Evolutionary conservation across 2,888 invertebrate genomes (phyloP).

Genomic region (Gymnosoma rotundatum): DNA sequence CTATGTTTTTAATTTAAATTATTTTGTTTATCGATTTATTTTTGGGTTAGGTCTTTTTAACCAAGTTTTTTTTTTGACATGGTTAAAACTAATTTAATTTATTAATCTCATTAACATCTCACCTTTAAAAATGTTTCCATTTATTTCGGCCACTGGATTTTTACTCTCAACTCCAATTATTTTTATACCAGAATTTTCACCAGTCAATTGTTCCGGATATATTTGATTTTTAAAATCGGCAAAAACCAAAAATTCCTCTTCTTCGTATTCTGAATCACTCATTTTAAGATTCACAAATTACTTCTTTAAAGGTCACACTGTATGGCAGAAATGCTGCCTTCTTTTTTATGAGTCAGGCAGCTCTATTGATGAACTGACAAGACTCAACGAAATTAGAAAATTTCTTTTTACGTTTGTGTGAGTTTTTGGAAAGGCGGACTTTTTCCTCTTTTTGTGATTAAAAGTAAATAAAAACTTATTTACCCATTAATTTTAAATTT

Average conservation of each 20-base stretch:
- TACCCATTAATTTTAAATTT: neutral
- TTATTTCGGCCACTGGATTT: constrained; percentile 86
- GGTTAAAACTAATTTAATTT: too few relatives aligned
- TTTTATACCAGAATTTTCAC: constrained; percentile 79
- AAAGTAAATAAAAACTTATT: constrained; percentile 40
- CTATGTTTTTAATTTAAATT: too few relatives aligned
- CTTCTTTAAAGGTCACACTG: constrained; percentile 26
- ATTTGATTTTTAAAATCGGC: constrained; percentile 80
- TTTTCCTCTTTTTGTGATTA: constrained; percentile 45
- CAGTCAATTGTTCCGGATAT: constrained; percentile 76
- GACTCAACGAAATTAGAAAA: constrained; percentile 58
- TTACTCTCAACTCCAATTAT: constrained; percentile 85
- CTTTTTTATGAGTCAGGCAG: constrained; percentile 28
- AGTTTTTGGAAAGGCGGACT: constrained; percentile 58
- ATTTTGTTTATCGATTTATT: too few relatives aligned
- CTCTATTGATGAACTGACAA: constrained; percentile 50
- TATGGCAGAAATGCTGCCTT: constrained; percentile 9
- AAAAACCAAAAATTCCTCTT: constrained; percentile 79
- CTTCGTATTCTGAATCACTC: constrained; percentile 79
- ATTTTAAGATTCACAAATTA: constrained; percentile 66
- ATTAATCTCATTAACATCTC: constrained; percentile 19
- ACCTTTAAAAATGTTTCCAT: constrained; percentile 86
- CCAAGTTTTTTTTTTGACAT: too few relatives aligned
- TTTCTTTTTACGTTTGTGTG: constrained; percentile 68
- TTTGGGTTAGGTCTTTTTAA: too few relatives aligned